Evolutionary conservation across 2,113 vertebrate species (phyloP).

Genomic region (Melozone crissalis): DNA sequence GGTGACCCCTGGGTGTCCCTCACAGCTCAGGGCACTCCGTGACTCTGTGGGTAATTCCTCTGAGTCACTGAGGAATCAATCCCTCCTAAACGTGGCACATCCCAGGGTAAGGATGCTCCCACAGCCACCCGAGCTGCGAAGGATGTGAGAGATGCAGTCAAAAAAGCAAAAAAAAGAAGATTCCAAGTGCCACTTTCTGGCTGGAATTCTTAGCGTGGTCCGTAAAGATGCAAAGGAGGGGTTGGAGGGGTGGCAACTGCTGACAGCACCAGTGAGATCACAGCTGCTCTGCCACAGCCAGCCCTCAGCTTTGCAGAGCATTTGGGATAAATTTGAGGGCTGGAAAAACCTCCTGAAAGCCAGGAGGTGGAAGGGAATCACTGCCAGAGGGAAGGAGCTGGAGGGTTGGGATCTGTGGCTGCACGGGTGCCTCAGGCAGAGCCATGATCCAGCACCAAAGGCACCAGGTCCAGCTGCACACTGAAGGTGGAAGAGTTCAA

Average conservation of each 20-base stretch:
- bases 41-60: not conserved
- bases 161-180: not conserved
- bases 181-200: not conserved
- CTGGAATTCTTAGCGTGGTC: not conserved
- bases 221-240: not conserved
- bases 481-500: not conserved
- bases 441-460: not conserved
- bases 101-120: fast-evolving
- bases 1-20: not conserved
- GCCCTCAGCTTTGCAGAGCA: not conserved
- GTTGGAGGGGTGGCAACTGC: not conserved
- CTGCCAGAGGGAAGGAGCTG: not conserved
- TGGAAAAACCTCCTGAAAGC: not conserved
- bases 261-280: not conserved
- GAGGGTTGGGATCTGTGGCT: not conserved
- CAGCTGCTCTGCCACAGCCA: not conserved
- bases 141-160: not conserved
- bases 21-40: not conserved
- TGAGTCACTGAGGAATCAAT: not conserved
- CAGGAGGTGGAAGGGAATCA: not conserved
- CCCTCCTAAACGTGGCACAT: fast-evolving
- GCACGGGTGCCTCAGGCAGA: not conserved
- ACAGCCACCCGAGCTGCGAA: fast-evolving
- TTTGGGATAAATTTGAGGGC: not conserved
- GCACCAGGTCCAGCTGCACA: not conserved